phyloP scores from a whole-genome alignment of 2,113 vertebrate genomes.

The Uria lomvia region DNA sequence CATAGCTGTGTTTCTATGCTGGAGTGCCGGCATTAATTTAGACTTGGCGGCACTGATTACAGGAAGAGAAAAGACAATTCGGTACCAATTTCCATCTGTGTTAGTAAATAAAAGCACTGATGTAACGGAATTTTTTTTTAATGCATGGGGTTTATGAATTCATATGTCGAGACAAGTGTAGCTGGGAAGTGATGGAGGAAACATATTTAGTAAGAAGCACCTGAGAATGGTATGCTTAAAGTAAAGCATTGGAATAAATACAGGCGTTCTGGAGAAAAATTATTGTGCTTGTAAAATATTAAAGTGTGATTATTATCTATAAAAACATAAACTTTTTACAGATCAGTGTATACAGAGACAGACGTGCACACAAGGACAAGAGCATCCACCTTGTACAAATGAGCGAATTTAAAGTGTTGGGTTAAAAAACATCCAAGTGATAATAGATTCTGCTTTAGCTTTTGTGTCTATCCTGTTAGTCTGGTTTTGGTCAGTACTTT shows the following conservation, averaged over 20 bases:
- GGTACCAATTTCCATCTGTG: background rate
- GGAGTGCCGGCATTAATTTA: background rate
- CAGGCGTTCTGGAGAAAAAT: background rate
- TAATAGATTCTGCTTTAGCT: background rate
- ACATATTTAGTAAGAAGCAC: background rate
- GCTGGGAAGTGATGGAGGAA: background rate
- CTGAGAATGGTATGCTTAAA: background rate
- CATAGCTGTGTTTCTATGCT: background rate
- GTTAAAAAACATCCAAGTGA: background rate
- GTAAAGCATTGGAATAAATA: background rate
- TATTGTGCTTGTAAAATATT: background rate
- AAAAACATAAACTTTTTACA: background rate
- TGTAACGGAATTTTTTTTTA: background rate
- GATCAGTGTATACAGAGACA: background rate
- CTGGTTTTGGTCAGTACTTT: background rate
- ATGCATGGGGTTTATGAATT: background rate
- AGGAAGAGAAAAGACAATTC: background rate
- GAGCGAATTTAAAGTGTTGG: background rate
- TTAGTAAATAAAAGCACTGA: background rate
- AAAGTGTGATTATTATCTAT: background rate
- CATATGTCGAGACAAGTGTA: background rate
- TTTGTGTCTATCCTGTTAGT: background rate
- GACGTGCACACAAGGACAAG: rapidly evolving
- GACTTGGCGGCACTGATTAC: background rate
- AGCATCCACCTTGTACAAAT: background rate